A percentile compares a stretch with the other conserved stretches of the same genome.
Evolutionary conservation across 2,113 vertebrate species (phyloP).

Genomic region (Mus pahari): DNA sequence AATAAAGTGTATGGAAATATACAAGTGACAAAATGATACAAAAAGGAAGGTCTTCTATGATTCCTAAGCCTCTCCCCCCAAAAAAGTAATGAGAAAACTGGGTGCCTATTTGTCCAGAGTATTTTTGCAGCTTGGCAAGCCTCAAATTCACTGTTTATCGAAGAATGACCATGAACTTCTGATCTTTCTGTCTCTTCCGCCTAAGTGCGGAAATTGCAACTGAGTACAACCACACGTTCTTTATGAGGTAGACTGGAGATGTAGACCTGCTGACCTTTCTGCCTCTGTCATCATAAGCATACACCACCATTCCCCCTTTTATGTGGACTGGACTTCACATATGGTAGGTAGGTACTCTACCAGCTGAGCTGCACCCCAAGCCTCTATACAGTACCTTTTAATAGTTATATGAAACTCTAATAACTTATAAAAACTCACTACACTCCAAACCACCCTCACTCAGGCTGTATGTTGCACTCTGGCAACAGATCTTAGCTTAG

Average conservation of each 20-base stretch:
- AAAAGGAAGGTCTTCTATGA: constrained; percentile 5
- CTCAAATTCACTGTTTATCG: background rate
- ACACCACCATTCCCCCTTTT: background rate
- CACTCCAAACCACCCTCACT: background rate
- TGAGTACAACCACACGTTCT: background rate
- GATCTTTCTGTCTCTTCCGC: background rate
- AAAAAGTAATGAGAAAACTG: background rate
- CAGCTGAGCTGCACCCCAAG: too few relatives aligned
- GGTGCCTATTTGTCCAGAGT: background rate
- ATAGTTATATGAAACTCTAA: background rate
- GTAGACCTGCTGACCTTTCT: background rate
- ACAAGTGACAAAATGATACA: background rate
- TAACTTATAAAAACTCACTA: background rate
- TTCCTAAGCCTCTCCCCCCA: background rate
- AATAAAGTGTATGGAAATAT: constrained; percentile 1
- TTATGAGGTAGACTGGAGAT: background rate
- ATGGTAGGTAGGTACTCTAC: background rate
- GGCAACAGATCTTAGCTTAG: background rate
- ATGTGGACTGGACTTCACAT: background rate
- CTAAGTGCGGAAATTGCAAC: background rate
- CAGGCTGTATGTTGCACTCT: background rate
- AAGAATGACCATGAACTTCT: background rate
- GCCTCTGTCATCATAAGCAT: background rate
- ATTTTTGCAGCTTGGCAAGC: background rate
- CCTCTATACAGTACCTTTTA: background rate